A percentile compares a stretch with the other conserved stretches of the same genome.
phyloP scores from a whole-genome alignment of 2,113 vertebrate species.

The Thryonomys swinderianus region DNA sequence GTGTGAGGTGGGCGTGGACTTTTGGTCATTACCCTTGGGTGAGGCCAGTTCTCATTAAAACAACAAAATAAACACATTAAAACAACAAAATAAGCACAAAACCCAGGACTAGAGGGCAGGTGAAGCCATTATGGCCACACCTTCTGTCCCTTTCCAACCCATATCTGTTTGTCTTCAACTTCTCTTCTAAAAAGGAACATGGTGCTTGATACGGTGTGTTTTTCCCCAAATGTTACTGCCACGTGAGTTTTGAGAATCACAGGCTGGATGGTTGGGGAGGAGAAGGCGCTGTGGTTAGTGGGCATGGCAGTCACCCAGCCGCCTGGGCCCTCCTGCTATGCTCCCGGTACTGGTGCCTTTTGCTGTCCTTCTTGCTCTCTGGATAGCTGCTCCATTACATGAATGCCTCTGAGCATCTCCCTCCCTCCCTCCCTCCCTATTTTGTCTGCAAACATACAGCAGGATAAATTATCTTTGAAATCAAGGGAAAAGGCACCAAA shows the following conservation, averaged over 20 bases:
- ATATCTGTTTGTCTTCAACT: not conserved
- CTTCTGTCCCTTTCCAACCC: not conserved
- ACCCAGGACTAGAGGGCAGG: not conserved
- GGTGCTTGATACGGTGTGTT: not conserved
- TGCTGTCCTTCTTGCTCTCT: not conserved
- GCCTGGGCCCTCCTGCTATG: not conserved
- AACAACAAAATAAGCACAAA: not conserved
- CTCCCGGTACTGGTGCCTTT: not conserved
- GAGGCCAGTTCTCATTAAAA: not conserved
- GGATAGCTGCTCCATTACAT: not conserved
- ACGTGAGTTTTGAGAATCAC: not conserved
- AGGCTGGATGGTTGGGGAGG: not conserved
- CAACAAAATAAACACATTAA: not conserved
- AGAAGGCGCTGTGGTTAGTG: not conserved
- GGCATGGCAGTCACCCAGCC: not conserved
- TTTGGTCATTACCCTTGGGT: not conserved
- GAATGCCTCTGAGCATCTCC: not conserved
- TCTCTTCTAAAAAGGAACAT: not conserved
- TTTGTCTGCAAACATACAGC: slow-evolving; percentile 19
- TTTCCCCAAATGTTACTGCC: not conserved
- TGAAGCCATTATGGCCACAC: not conserved
- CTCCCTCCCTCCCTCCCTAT: not conserved
- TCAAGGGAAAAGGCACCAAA: not conserved
- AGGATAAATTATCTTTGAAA: slow-evolving; percentile 44
- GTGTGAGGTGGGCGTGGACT: not conserved